Evolutionary conservation across 1,140 invertebrate genomes (phyloP), one percentile per base, ranked within the genome.

Genomic region (Amphibalanus amphitrite): DNA sequence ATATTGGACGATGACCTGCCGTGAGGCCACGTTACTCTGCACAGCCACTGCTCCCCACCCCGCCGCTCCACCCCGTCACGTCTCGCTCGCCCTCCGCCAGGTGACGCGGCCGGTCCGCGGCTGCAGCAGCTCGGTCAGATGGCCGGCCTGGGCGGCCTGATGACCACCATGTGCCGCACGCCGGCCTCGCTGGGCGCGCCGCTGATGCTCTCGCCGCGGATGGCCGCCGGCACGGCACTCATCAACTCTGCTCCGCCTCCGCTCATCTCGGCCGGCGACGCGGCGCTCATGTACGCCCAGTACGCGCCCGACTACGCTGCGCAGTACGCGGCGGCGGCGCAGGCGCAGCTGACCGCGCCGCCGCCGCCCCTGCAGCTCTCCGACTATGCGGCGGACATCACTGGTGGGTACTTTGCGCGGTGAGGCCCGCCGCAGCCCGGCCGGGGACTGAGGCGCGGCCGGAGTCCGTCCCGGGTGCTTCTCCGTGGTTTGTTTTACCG

Each of bases 331-430:
- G 65, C 65, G 3, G 23, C 20, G n/a, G 26, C 28, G 85, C 87
- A 25, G 69, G 76, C 25, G 90, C 91, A 0, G 94, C 77, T 33
- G 77, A 78, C 25, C 75, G 76, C 25, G 86, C 88, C 78, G 92
- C 88, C 90, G 70, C 90, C 91, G 86, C 88, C 78, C 92, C 88
- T 90, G 70, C 90, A 91, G 71, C 84, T 93, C 75, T 85, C 92
- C 77, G 83, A 90, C 76, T 84, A 86, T 76, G 83, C 86, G 77
- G 85, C 87, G 72, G 90, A 94, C 84, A 90, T 92, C 87, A 89
- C 90, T 86, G 92, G 92, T 94, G 92, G 91, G 91, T 80, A 80
- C 73, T 94, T 81, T 77, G 79, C 80, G 70, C 79, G 81, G 77
- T 82, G 79, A 78, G 71, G 33, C 33, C 33, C 15, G 33, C 15